Conservation (phyloP, 1,140 invertebrate species). For the Pollicipes pollicipes region DNA sequence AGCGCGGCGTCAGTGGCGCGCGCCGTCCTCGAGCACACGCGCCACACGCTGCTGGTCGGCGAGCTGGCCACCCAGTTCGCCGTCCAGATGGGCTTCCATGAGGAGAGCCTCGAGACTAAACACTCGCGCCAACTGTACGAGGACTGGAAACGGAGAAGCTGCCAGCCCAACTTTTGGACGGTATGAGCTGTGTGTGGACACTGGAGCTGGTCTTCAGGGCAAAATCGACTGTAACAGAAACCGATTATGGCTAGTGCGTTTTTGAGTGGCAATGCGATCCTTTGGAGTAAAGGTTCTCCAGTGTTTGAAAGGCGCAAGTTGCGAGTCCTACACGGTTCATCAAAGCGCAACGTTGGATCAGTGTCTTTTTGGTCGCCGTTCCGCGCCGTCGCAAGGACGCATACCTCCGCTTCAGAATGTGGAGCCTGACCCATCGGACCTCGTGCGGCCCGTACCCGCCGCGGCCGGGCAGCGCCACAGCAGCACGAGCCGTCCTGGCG, state of each 20-base stretch:
- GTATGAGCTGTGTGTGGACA: slow-evolving; percentile 38
- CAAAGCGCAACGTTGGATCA: too few relatives aligned
- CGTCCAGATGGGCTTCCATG: slow-evolving; percentile 65
- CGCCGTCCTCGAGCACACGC: slow-evolving; percentile 73
- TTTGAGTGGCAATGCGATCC: too few relatives aligned
- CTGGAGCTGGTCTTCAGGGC: not conserved
- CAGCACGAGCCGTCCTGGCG: too few relatives aligned
- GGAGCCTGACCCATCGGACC: slow-evolving; percentile 49
- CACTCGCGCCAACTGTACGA: slow-evolving; percentile 49
- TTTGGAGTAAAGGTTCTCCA: too few relatives aligned
- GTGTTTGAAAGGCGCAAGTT: too few relatives aligned
- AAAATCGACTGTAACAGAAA: not conserved
- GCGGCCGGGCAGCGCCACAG: slow-evolving; percentile 18
- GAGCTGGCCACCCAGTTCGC: slow-evolving; percentile 79
- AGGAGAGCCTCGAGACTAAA: slow-evolving; percentile 54
- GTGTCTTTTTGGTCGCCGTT: too few relatives aligned
- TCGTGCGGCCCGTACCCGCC: slow-evolving; percentile 76
- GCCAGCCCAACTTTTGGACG: slow-evolving; percentile 95
- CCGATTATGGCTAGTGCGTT: too few relatives aligned
- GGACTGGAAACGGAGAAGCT: slow-evolving; percentile 58
- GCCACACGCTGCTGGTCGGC: slow-evolving; percentile 79
- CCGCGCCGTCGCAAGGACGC: too few relatives aligned
- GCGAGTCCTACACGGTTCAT: too few relatives aligned
- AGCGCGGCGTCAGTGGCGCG: slow-evolving; percentile 76
- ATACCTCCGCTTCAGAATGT: slow-evolving; percentile 54